Percentiles rank a stretch among this genome's conserved stretches.
Conservation (phyloP, 2,888 invertebrate species). For the Anthophora plumipes region DNA sequence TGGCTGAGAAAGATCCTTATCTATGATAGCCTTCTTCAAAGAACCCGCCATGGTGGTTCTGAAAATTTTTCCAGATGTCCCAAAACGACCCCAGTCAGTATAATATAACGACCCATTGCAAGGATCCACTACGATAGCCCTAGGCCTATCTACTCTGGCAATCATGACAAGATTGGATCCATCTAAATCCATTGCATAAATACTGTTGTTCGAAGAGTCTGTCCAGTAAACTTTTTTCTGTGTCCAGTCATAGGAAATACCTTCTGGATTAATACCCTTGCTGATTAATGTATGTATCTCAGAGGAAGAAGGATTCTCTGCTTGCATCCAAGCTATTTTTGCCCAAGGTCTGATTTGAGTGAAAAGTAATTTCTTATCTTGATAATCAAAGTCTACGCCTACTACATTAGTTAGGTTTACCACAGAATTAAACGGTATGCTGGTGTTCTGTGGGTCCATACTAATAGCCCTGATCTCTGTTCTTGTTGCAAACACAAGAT, state of each 20-base stretch:
- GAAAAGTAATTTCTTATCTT: conserved; percentile 94
- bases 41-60: conserved; percentile 98
- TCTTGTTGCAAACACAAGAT: conserved; percentile 96
- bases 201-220: conserved; percentile 96
- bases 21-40: conserved; percentile 93
- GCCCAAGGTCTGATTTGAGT: conserved; percentile 97
- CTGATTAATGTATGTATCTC: conserved; percentile 89
- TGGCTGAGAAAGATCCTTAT: conserved; percentile 96
- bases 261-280: conserved; percentile 95
- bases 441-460: conserved; percentile 92
- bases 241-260: conserved; percentile 98
- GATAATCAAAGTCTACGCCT: conserved; percentile 97
- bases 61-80: conserved; percentile 96
- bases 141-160: conserved; percentile 95
- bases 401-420: conserved; percentile 96
- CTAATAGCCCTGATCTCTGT: conserved; percentile 97
- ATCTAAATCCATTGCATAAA: conserved; percentile 97
- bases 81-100: conserved; percentile 98
- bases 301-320: conserved; percentile 88
- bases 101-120: conserved; percentile 98
- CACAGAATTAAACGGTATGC: conserved; percentile 93
- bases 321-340: conserved; percentile 92
- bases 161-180: conserved; percentile 96
- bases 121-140: conserved; percentile 98
- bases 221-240: conserved; percentile 99